Base-by-base conservation (phyloP, 2,113 vertebrate genomes). In the Psittacus erithacus region DNA sequence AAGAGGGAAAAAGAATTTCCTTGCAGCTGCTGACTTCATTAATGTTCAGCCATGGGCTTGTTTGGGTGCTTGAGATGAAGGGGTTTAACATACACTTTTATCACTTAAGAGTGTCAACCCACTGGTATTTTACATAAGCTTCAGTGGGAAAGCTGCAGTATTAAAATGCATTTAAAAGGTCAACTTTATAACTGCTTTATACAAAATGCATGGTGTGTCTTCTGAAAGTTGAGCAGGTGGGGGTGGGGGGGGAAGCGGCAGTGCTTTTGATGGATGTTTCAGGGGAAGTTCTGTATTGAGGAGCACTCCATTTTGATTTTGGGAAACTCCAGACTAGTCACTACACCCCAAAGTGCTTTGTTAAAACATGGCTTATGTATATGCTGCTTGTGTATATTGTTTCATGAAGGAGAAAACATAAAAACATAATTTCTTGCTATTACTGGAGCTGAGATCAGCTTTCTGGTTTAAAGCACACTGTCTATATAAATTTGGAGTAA, bases 1-100 rank as follows among this genome's bases (percentile, higher is more conserved):
- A 4, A 24, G 68, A 41, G 2, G 25, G 55, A 59, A 38, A 44
- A 68, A 46, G n/a, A 78, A 47, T 44, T 91, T 60, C 44, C 25
- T 74, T 57, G 63, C 63, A 65, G 63, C 53, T 74, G 60, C 68
- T 15, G 11, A 11, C 33, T 80, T 64, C 31, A 11, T 6, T 59
- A 25, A 39, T 2, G 1, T 46, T 88, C 43, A 92, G 68, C 68
- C 10, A 10, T 9, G 10, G 74, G 33, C 69, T 88, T 24, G 31
- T 52, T 86, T 1, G 2, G 82, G 4, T 69, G 63, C 68, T 80
- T 68, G 27, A 65, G 75, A 9, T 10, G 19, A 81, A 75, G 29
- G 46, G 7, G 6, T 55, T 67, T 57, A 41, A 46, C 1, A 0
- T 11, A 22, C 1, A 16, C 1, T 39, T 24, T 28, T 46, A 1